Percentiles rank a stretch among this genome's conserved stretches.
These are phyloP conservation scores for Saccostrea glomerata DNA, from an alignment of 1,140 invertebrate genomes.

Conservation along the genomic window DNA sequence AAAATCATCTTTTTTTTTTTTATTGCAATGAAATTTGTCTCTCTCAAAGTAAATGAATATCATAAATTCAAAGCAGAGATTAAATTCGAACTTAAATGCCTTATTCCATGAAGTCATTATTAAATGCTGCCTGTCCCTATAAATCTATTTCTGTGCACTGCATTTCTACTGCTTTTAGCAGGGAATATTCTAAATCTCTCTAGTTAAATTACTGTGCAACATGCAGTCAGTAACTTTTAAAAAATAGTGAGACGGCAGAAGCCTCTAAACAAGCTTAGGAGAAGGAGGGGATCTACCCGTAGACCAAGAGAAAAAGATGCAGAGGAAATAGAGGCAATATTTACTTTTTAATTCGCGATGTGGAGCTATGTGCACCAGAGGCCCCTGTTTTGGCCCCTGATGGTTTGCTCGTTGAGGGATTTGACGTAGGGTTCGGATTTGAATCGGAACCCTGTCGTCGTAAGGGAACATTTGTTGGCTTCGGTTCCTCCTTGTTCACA, in stretches of 20 bases:
- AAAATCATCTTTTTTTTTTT: no score
- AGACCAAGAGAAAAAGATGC: conserved; percentile 9
- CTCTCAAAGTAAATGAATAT: no score
- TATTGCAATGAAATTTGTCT: no score
- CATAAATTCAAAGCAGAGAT: no score
- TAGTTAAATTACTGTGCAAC: neutral
- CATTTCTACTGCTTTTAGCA: no score
- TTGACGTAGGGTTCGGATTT: neutral
- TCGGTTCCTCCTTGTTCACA: conserved; percentile 47
- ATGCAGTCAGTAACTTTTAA: conserved; percentile 27
- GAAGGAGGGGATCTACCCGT: neutral
- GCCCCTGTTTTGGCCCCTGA: conserved; percentile 13
- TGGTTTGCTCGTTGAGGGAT: neutral
- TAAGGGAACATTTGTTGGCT: conserved; percentile 42
- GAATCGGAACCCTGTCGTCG: conserved; percentile 21
- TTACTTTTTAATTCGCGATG: conserved; percentile 26
- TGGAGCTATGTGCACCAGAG: neutral
- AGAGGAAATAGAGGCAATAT: conserved; percentile 11
- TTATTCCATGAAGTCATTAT: no score
- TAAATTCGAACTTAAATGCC: no score
- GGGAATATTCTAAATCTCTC: neutral
- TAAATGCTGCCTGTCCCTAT: no score
- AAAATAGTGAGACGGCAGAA: neutral
- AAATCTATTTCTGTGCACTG: neutral
- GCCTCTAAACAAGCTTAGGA: conserved; percentile 1